Evolutionary conservation across 1,140 invertebrate species (phyloP).

Genomic region (Habropoda laboriosa): DNA sequence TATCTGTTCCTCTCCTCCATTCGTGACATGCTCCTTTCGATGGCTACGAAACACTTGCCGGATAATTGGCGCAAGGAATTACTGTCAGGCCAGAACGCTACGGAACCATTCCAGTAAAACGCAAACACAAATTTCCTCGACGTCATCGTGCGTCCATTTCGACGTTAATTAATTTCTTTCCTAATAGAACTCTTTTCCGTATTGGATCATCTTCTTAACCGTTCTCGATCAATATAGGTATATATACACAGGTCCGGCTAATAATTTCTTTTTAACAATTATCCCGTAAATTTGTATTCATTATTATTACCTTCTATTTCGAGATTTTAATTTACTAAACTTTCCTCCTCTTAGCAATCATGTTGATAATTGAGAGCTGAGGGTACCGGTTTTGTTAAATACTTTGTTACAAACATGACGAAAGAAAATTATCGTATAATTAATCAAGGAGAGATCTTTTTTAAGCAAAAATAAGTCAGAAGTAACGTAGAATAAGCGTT

Average conservation of each 20-base stretch:
- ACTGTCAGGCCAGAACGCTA: background rate
- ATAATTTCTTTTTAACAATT: background rate
- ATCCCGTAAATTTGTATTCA: no score
- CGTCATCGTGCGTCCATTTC: background rate
- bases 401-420: no score
- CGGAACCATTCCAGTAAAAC: background rate
- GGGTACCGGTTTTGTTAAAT: background rate
- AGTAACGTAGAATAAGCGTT: no score
- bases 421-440: no score
- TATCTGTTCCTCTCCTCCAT: background rate
- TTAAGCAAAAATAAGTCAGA: no score
- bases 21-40: background rate
- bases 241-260: no score
- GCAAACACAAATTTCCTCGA: background rate
- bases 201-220: no score
- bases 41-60: background rate
- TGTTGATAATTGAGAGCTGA: background rate
- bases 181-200: background rate
- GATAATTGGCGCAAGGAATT: slow-evolving; percentile 7
- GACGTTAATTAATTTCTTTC: background rate
- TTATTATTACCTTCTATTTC: background rate
- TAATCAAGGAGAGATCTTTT: no score
- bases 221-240: no score
- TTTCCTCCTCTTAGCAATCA: background rate
- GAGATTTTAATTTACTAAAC: background rate